Evolutionary conservation across 2,797 vertebrate genomes (phyloP).

Genomic region (Rhinatrema bivittatum): DNA sequence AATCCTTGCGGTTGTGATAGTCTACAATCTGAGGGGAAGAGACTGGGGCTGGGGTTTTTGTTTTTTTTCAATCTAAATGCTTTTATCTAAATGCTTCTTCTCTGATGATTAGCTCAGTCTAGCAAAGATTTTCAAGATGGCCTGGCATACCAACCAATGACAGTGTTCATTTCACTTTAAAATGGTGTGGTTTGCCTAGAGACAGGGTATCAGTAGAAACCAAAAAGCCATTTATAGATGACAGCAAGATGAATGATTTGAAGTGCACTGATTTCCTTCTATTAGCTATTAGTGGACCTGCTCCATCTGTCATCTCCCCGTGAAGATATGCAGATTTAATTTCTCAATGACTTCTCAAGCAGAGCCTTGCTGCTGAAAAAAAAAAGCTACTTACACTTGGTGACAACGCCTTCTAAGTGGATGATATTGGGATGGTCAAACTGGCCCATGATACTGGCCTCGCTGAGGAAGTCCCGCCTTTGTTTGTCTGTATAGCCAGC

Average conservation of each 20-base stretch:
- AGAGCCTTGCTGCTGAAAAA: neutral
- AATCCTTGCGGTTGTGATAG: no score
- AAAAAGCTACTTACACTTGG: conserved; percentile 79
- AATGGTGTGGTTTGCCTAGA: conserved; percentile 61
- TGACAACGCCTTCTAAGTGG: conserved; percentile 93
- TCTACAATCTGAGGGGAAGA: no score
- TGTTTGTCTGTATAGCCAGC: conserved; percentile 95
- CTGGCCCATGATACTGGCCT: conserved; percentile 97
- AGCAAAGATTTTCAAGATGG: conserved; percentile 41
- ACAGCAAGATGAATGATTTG: conserved; percentile 89
- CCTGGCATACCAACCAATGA: conserved; percentile 31
- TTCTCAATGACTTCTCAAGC: conserved; percentile 41
- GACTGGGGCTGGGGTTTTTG: no score
- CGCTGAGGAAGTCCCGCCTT: conserved; percentile 89
- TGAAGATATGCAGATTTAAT: conserved; percentile 39
- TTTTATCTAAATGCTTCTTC: no score
- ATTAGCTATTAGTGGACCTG: conserved; percentile 67
- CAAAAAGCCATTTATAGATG: conserved; percentile 83
- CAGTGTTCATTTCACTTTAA: conserved; percentile 47
- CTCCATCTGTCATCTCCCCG: conserved; percentile 63
- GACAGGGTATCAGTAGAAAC: conserved; percentile 74
- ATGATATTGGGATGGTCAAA: conserved; percentile 98
- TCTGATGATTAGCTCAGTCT: conserved; percentile 41
- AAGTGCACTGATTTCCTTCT: conserved; percentile 65
- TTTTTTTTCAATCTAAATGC: no score